Evolutionary conservation across 2,888 invertebrate species (phyloP), one percentile per base, ranked within the genome.

Genomic region (Frankliniella fusca): DNA sequence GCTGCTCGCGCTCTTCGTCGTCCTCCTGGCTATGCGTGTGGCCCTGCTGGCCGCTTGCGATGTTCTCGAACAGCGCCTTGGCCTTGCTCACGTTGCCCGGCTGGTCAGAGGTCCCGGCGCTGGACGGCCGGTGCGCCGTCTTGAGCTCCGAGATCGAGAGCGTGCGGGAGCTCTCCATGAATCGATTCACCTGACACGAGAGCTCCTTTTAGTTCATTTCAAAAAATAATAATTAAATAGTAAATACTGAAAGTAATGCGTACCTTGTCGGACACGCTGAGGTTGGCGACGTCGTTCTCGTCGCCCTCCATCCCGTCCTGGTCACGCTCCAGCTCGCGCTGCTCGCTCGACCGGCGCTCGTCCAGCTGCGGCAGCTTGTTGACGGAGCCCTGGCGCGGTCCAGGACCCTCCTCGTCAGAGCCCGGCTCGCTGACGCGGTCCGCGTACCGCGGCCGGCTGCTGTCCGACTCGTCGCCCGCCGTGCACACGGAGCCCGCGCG

Each of bases 341-440:
- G 70, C 70, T 70, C 70, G 70, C 70, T 70, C 8, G 70, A 70
- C n/a, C 70, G n/a, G n/a, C 70, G 70, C 70, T 70, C 70, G 70
- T 70, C 70, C 70, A 70, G 70, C 70, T 70, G 70, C 9, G 70
- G 70, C 23, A 70, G 70, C 70, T 70, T 70, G 70, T 70, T 70
- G 70, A 70, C 70, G 70, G 70, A 23, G 70, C 70, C 70, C 70
- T 70, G 70, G 9, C 70, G 70, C n/a, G 70, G 70, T 11, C 70
- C 70, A 27, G 70, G 84, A 82, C 23, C 83, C 83, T 84, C 83
- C 70, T 85, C 85, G 18, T 84, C 91, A 85, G 94, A 94, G 84
- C 94, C 94, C 0, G 94, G 94, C 87, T 94, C 94, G 85, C 90
- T 91, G 0, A 94, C 92, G 86, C 92, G 91, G 87, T 94, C 94